Evolutionary conservation across 2,113 vertebrate genomes (phyloP).

Genomic region (Clupea harengus): DNA sequence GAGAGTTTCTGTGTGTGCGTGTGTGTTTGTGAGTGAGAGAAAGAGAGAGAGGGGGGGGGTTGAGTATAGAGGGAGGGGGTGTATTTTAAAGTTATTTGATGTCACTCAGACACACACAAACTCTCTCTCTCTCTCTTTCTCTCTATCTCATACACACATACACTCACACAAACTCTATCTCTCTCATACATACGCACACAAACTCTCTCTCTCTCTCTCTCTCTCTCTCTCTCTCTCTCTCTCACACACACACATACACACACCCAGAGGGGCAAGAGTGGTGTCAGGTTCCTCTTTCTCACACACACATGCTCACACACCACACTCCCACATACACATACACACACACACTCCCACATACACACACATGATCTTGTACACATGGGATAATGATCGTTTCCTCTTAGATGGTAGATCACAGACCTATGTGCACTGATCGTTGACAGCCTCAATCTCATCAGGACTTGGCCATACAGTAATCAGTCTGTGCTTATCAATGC

Average conservation of each 20-base stretch:
- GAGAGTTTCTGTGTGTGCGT: neutral
- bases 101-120: constrained; percentile 29
- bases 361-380: neutral
- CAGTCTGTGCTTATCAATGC: neutral
- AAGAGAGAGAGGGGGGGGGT: neutral
- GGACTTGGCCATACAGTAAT: neutral
- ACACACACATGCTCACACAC: too few relatives aligned
- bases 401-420: neutral
- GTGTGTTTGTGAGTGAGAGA: constrained; percentile 2
- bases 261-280: too few relatives aligned
- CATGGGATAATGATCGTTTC: neutral
- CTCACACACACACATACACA: too few relatives aligned
- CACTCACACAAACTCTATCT: neutral
- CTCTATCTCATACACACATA: too few relatives aligned
- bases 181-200: neutral
- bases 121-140: too few relatives aligned
- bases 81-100: constrained; percentile 14
- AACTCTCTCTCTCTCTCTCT: too few relatives aligned
- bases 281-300: too few relatives aligned
- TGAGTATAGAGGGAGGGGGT: constrained; percentile 22
- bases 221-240: too few relatives aligned
- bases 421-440: neutral
- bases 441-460: neutral
- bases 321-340: too few relatives aligned
- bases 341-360: neutral